Conservation (phyloP, 2,797 vertebrate species). For the Rhinella marina region DNA sequence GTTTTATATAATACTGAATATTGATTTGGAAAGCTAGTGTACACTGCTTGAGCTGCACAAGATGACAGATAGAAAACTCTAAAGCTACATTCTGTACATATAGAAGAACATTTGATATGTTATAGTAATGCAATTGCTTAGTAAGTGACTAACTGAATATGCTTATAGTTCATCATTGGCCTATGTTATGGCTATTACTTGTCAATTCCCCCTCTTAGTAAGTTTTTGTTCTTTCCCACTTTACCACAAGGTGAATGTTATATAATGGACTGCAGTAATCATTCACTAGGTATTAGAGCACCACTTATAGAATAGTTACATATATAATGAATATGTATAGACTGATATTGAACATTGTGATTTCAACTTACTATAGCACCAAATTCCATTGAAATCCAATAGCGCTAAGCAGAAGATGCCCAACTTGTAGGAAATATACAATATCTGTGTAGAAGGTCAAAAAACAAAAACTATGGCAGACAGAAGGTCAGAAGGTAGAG, state of each 20-base stretch:
- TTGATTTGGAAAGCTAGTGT: not conserved
- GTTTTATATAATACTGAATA: not conserved
- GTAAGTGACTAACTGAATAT: not conserved
- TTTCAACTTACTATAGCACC: not conserved
- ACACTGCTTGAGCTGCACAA: not conserved
- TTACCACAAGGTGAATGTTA: not conserved
- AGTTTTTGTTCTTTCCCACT: not conserved
- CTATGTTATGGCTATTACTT: not conserved
- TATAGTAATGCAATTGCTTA: not conserved
- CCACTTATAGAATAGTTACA: conserved; percentile 6
- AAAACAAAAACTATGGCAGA: not conserved
- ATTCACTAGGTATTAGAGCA: conserved; percentile 8
- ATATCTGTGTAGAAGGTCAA: not conserved
- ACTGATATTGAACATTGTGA: not conserved
- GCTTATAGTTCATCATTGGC: not conserved
- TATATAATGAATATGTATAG: not conserved
- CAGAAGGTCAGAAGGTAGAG: not conserved
- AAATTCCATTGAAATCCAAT: conserved; percentile 1
- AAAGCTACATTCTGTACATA: not conserved
- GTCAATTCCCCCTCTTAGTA: not conserved
- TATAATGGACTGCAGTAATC: not conserved
- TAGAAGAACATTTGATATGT: not conserved
- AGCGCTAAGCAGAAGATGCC: not conserved
- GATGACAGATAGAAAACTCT: not conserved
- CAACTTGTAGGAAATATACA: not conserved